These are phyloP conservation scores for Trichogramma evanescens DNA, from an alignment of 2,888 invertebrate species.

Conservation along the genomic window DNA sequence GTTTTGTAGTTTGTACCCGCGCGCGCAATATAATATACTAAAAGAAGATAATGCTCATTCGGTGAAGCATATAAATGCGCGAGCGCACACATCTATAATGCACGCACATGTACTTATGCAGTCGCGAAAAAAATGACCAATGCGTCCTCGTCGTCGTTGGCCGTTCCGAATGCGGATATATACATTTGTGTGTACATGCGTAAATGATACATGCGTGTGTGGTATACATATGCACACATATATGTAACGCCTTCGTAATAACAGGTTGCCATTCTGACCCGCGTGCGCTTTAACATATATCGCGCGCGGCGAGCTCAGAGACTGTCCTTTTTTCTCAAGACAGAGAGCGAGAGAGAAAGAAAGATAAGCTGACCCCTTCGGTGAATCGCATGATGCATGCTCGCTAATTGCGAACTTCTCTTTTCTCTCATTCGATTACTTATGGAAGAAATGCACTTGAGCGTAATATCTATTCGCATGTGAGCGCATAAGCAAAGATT, in stretches of 20 bases:
- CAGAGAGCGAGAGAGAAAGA: too few species aligned
- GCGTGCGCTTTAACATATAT: conserved; percentile 23
- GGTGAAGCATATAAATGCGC: too few species aligned
- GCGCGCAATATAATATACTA: too few species aligned
- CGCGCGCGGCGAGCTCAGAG: conserved; percentile 8
- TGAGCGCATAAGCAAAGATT: too few species aligned
- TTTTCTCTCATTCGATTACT: not conserved
- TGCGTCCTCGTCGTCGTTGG: too few species aligned
- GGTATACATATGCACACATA: conserved; percentile 15
- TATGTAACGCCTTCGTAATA: conserved; percentile 36
- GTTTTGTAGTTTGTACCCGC: too few species aligned
- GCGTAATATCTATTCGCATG: too few species aligned
- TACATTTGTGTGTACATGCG: conserved; percentile 10
- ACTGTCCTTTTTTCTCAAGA: conserved; percentile 24
- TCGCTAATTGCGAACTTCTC: conserved; percentile 40
- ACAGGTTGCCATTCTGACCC: conserved; percentile 40
- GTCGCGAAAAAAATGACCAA: too few species aligned
- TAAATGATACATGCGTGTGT: conserved; percentile 40
- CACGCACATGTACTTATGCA: not conserved
- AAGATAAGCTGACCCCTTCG: too few species aligned
- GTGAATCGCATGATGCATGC: conserved; percentile 40
- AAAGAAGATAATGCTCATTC: too few species aligned
- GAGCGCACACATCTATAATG: not conserved
- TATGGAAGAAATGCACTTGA: not conserved
- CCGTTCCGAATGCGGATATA: not conserved